Evolutionary conservation across 37 sponge, comb jelly and placozoan genomes (phyloP), one percentile per base, ranked within the genome.

Genomic region (Cladorhizidae sp.): DNA sequence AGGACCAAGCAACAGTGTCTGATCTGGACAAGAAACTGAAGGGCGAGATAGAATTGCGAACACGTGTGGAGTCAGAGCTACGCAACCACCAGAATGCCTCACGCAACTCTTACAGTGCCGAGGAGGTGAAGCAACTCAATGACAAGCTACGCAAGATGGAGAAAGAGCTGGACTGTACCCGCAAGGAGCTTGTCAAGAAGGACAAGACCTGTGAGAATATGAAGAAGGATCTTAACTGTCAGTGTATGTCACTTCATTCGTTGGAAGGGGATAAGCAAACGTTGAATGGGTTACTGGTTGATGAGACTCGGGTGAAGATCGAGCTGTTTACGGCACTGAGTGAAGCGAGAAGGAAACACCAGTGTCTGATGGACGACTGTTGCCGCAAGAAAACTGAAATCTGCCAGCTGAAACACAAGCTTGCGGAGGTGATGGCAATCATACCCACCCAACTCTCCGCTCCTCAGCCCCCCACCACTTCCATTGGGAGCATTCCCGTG

Each of bases 231-330:
- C 15, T 86, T 12, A 38, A 22, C 6, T n/a, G 36, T 2, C 64
- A 70, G 14, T 52, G 38, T 9, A n/a, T 35, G 0, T 42, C 61
- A 17, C 2, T 75, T 11, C 52, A 43, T n/a, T 31, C 62, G 0
- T 6, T 64, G 9, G 75, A 80, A 18, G 33, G 80, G 40, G 80
- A 80, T 43, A 74, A 36, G 28, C 28, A 76, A 8, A 73, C 77
- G 38, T 74, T 88, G 25, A 67, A 82, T 42, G 70, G 39, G 0
- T 55, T 78, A 1, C 78, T 88, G 55, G 61, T 57, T 28, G 88
- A 82, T 22, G 88, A 82, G 61, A 81, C 88, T 18, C 63, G 88
- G 18, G 82, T 88, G 50, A 88, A 88, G 78, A 88, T 88, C 22
- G 78, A 81, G 67, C 77, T 88, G 64, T 88, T 88, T 40, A 76